These are phyloP conservation scores for Oreochromis niloticus DNA, from an alignment of 2,113 vertebrate species.

Conservation along the genomic window DNA sequence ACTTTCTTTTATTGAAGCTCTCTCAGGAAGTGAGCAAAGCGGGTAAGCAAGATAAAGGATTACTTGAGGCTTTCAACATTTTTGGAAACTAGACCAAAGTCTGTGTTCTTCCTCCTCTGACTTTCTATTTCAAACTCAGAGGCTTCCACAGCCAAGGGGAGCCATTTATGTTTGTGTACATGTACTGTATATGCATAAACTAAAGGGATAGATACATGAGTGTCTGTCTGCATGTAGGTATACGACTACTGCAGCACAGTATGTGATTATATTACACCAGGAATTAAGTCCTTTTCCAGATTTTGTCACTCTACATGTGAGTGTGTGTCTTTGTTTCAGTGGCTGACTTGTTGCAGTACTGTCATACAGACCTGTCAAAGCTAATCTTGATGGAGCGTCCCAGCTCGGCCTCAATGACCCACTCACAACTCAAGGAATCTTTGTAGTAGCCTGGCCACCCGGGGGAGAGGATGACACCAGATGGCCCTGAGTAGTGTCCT, in stretches of 20 bases:
- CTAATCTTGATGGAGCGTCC: conserved; percentile 98
- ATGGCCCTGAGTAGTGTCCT: conserved; percentile 93
- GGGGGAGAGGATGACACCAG: conserved; percentile 94
- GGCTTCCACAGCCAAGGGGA: background rate
- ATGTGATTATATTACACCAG: background rate
- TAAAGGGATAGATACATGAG: background rate
- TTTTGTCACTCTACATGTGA: background rate
- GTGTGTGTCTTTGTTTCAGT: background rate
- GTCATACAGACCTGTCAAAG: conserved; percentile 88
- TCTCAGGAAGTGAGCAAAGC: background rate
- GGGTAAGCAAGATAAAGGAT: background rate
- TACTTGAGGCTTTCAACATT: conserved; percentile 15
- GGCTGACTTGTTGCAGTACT: conserved; percentile 12
- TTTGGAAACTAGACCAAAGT: background rate
- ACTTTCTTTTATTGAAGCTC: background rate
- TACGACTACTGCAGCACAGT: background rate
- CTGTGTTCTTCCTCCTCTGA: background rate
- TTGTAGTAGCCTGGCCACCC: conserved; percentile 99
- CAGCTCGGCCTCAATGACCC: conserved; percentile 95
- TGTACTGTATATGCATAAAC: background rate
- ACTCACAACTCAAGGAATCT: conserved; percentile 98
- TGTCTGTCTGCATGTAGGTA: background rate
- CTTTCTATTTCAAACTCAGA: background rate
- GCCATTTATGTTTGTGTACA: background rate
- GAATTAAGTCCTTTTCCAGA: background rate